A percentile compares a stretch with the other conserved stretches of the same genome.
Evolutionary conservation across 2,888 invertebrate genomes (phyloP).

Genomic region (Caenorhabditis macrosperma): DNA sequence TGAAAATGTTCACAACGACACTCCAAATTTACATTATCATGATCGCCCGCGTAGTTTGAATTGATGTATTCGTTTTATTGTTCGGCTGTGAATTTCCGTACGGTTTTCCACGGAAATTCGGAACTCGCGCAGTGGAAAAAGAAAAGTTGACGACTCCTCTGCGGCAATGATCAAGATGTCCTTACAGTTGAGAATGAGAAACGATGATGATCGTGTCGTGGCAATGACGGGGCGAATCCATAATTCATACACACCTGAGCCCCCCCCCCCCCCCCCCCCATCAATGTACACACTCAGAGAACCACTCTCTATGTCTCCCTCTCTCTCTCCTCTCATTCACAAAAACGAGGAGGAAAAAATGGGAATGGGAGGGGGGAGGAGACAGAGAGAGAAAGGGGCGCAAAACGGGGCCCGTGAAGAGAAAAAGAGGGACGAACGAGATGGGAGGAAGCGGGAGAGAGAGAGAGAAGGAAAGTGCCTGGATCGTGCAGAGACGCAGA

Average conservation of each 20-base stretch:
- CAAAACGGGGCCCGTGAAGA: conserved; percentile 1
- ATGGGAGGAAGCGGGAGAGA: conserved; percentile 1
- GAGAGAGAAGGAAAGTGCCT: conserved; percentile 12
- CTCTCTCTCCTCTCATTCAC: background rate
- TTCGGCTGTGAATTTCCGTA: no score
- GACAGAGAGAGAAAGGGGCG: conserved; percentile 2
- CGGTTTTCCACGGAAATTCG: no score
- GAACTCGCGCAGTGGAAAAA: no score
- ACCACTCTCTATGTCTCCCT: background rate
- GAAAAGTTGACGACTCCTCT: no score
- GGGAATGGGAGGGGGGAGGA: background rate
- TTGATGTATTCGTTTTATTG: no score
- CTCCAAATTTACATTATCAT: no score
- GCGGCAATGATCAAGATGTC: no score
- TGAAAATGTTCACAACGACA: no score
- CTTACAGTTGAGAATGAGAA: no score
- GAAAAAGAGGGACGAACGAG: background rate
- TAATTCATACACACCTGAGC: conserved; percentile 31
- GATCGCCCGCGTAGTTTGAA: no score
- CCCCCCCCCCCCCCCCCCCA: no score
- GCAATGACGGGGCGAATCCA: conserved; percentile 18
- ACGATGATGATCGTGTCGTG: background rate
- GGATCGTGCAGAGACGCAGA: conserved; percentile 5
- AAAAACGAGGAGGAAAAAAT: conserved; percentile 6
- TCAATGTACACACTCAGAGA: conserved; percentile 4